Evolutionary conservation across 2,113 vertebrate species (phyloP), one percentile per base, ranked within the genome.

Genomic region (Dolichallabes microphthalmus): DNA sequence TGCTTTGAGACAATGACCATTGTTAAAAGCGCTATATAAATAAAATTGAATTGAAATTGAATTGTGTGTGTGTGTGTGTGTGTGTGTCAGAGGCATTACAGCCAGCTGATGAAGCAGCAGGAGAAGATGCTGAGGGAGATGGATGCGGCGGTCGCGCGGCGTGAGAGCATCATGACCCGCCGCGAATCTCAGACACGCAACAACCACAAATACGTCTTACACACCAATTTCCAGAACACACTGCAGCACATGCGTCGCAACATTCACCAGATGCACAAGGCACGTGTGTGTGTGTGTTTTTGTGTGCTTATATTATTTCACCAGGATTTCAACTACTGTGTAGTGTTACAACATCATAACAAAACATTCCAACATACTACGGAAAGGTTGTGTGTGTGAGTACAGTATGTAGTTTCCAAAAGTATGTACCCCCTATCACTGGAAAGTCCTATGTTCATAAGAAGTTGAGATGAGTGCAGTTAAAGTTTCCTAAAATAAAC

Each of bases 41-140:
- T n/a, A n/a, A n/a, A n/a, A n/a, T n/a, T n/a, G n/a, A n/a, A n/a
- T n/a, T n/a, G n/a, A n/a, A n/a, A n/a, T n/a, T n/a, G n/a, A n/a
- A n/a, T n/a, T n/a, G 27, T 95, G 32, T 35, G 32, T 35, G 53
- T 80, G 79, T 66, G 58, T 77, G 60, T 68, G 13, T 74, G 45
- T 78, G 74, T 75, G n/a, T 78, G 64, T 53, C 92, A 99, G 98
- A 91, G 96, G 39, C 92, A 90, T 82, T 90, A 96, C 0, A 84
- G 69, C 20, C 96, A 96, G 90, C 93, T 98, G 90, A 93, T 93
- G 93, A 98, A 94, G 92, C 96, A 95, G 85, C 96, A 96, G 91
- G 94, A 98, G 91, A 93, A 55, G 61, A 89, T 98, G 90, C 90
- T 96, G 45, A 93, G 92, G 1, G 95, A 96, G 2, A 97, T 97